phyloP scores from a whole-genome alignment of 2,888 invertebrate species.

The Chouioia cunea region DNA sequence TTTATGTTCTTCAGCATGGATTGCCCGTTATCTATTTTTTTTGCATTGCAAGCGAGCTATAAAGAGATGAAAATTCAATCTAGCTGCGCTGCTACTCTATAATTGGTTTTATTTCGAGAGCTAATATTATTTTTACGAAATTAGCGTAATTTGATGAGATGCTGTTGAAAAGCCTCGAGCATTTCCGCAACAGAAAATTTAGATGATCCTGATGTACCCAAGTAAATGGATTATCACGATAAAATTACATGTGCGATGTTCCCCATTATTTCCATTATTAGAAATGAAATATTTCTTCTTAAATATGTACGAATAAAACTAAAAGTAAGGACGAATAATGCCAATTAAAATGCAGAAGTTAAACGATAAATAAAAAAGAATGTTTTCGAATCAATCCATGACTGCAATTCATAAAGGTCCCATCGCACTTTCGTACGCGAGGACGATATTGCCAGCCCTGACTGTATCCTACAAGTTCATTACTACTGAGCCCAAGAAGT shows the following conservation, averaged over 20 bases:
- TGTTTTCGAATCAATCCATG: too few relatives aligned
- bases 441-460: conserved; percentile 50
- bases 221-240: too few relatives aligned
- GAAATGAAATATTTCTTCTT: too few relatives aligned
- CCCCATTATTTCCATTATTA: too few relatives aligned
- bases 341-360: background rate
- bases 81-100: background rate
- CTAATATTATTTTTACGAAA: conserved; percentile 9
- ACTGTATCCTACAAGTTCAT: conserved; percentile 44
- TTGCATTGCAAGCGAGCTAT: background rate
- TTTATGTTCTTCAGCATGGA: background rate
- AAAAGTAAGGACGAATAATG: too few relatives aligned
- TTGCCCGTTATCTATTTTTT: conserved; percentile 13
- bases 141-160: conserved; percentile 3
- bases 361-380: background rate
- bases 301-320: too few relatives aligned
- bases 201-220: too few relatives aligned
- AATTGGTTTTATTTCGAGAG: conserved; percentile 24
- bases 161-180: background rate
- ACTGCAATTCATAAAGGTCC: too few relatives aligned
- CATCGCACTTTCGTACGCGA: conserved; percentile 42
- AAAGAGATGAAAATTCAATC: background rate
- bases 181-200: too few relatives aligned
- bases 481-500: conserved; percentile 40
- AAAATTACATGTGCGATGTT: too few relatives aligned